These are phyloP conservation scores for Peromyscus maniculatus DNA, from an alignment of 2,113 vertebrate genomes.

Conservation along the genomic window DNA sequence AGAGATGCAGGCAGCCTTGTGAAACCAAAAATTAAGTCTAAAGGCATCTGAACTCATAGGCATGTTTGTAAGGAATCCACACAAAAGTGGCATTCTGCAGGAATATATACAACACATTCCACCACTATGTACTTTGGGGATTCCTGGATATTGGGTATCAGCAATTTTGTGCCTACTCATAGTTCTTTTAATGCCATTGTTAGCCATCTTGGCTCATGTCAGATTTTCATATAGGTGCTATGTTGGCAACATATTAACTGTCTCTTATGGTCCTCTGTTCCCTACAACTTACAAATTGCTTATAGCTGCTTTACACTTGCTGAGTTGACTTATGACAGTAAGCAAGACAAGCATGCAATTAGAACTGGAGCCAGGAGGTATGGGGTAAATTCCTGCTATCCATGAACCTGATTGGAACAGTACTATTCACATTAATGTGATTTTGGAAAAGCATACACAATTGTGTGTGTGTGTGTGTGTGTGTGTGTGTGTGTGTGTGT, in stretches of 20 bases:
- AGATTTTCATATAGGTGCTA: neutral
- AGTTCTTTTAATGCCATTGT: neutral
- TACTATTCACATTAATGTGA: neutral
- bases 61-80: neutral
- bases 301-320: neutral
- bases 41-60: neutral
- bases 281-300: neutral
- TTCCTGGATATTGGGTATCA: neutral
- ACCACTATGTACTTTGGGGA: neutral
- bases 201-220: neutral
- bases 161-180: neutral
- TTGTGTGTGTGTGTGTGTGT: neutral
- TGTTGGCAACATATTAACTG: neutral
- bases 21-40: neutral
- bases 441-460: neutral
- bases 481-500: neutral
- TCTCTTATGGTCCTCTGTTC: neutral
- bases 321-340: neutral
- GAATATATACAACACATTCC: neutral
- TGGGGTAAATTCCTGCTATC: fast-evolving
- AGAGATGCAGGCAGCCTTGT: neutral
- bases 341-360: neutral
- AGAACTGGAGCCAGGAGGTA: neutral
- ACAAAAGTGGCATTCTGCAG: neutral
- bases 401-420: neutral